Percentiles rank a stretch among this genome's conserved stretches.
These are phyloP conservation scores for Cynopterus sphinx DNA, from an alignment of 2,797 vertebrate genomes.

Conservation along the genomic window DNA sequence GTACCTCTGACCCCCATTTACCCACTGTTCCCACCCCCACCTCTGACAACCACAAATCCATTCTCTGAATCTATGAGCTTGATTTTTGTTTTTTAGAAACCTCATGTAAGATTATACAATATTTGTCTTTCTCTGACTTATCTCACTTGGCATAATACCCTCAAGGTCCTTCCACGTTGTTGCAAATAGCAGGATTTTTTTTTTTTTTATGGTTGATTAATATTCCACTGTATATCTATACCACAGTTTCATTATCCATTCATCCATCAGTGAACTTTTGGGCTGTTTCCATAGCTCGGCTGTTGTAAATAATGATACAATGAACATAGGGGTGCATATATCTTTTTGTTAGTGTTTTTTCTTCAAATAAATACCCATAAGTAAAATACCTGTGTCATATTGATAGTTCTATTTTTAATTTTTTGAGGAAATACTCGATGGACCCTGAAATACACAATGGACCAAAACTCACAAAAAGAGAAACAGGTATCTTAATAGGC, in stretches of 20 bases:
- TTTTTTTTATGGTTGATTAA: background rate
- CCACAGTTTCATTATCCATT: background rate
- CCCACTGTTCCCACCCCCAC: background rate
- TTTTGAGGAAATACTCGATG: too few species aligned
- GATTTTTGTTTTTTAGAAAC: background rate
- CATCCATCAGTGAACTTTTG: too few species aligned
- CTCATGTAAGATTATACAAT: background rate
- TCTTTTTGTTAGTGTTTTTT: background rate
- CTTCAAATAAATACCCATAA: background rate
- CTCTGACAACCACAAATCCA: background rate
- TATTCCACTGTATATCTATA: background rate
- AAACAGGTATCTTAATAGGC: too few species aligned
- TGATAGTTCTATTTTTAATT: background rate
- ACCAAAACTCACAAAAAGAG: too few species aligned
- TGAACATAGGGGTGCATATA: background rate
- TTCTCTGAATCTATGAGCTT: background rate
- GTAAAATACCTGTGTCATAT: background rate
- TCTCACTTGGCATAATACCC: background rate
- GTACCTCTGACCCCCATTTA: background rate
- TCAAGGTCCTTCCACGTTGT: background rate
- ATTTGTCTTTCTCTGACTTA: background rate
- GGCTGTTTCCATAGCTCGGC: background rate
- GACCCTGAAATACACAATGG: too few species aligned
- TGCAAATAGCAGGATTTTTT: background rate
- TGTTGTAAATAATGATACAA: background rate